These are phyloP conservation scores for Thripadectes ignobilis DNA, from an alignment of 2,797 vertebrate genomes.

Conservation along the genomic window DNA sequence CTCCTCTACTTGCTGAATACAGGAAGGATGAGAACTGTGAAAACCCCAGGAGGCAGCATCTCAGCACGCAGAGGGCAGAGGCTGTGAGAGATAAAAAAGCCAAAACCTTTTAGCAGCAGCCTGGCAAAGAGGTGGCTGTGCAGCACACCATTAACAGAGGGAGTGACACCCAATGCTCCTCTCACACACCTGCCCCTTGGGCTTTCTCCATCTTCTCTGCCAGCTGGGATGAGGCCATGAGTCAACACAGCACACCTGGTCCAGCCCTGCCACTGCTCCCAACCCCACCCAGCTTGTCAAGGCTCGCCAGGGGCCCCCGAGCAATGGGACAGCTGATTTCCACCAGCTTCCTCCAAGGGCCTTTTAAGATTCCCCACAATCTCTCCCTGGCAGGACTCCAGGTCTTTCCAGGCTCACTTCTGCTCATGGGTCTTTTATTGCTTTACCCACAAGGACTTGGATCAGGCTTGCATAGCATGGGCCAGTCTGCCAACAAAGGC, in stretches of 20 bases:
- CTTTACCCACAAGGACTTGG: neutral
- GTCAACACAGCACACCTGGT: neutral
- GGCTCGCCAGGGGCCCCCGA: neutral
- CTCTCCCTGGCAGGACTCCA: neutral
- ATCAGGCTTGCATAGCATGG: rapidly evolving
- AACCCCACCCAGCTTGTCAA: neutral
- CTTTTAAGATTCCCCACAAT: neutral
- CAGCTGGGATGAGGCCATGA: neutral
- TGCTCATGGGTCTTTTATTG: neutral
- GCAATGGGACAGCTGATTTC: neutral
- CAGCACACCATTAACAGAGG: neutral
- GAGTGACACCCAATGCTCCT: neutral
- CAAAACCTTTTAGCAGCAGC: neutral
- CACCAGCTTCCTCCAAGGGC: neutral
- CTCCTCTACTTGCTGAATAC: rapidly evolving
- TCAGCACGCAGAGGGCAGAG: rapidly evolving
- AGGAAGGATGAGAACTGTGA: rapidly evolving
- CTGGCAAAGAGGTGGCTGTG: neutral
- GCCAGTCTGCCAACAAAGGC: neutral
- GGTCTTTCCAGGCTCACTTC: neutral
- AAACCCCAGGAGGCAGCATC: rapidly evolving
- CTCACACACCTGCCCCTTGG: neutral
- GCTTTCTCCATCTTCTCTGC: neutral
- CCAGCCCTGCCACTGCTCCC: neutral
- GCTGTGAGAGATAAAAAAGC: neutral